Evolutionary conservation across 2,888 invertebrate species (phyloP).

Genomic region (Falcaria lacertinaria): DNA sequence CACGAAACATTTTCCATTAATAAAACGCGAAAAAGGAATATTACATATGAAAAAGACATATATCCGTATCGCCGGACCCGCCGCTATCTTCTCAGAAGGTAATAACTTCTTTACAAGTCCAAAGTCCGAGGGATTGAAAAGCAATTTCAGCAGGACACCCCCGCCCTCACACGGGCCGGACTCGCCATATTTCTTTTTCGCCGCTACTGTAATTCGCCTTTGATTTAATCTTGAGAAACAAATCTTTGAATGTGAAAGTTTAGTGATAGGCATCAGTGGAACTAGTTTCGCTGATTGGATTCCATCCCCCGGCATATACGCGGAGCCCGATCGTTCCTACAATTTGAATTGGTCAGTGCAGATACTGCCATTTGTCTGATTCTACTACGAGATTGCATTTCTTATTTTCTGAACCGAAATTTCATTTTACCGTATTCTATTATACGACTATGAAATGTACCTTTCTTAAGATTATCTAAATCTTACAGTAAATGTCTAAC

Average conservation of each 20-base stretch:
- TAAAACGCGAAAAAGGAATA: conserved; percentile 81
- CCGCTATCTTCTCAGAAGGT: conserved; percentile 79
- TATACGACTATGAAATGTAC: background rate
- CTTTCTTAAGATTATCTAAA: background rate
- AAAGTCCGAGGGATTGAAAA: conserved; percentile 82
- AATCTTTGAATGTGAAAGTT: conserved; percentile 79
- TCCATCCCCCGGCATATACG: conserved; percentile 52
- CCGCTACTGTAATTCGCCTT: conserved; percentile 79
- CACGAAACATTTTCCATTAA: conserved; percentile 80
- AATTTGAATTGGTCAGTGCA: conserved; percentile 67
- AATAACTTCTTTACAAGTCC: conserved; percentile 82
- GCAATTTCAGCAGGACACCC: conserved; percentile 80
- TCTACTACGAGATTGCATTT: conserved; percentile 69
- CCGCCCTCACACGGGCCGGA: conserved; percentile 71
- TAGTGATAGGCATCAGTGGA: conserved; percentile 76
- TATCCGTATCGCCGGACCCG: conserved; percentile 79
- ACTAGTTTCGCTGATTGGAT: conserved; percentile 77
- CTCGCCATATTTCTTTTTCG: conserved; percentile 78
- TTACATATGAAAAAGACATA: conserved; percentile 80
- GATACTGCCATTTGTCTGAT: conserved; percentile 71
- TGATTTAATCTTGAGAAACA: conserved; percentile 80
- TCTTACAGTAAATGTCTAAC: no score
- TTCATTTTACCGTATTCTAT: conserved; percentile 29
- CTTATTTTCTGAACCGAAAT: conserved; percentile 58
- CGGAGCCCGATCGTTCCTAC: conserved; percentile 51